These are phyloP conservation scores for honey bee (Apis mellifera) DNA, from an alignment of 1,140 invertebrate genomes.

Conservation along the genomic window Amel_HAv3.1 CM009931.2:14305001-14305500, in stretches of 20 bases:
- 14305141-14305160: conserved; percentile 28
- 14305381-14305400: neutral
- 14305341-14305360: neutral
- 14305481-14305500: too few species aligned
- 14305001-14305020: too few species aligned
- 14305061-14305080: too few species aligned
- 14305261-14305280: neutral
- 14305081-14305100: too few species aligned
- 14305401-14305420: too few species aligned
- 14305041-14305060: too few species aligned
- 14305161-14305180: conserved; percentile 8
- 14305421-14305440: neutral
- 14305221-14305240: conserved; percentile 43
- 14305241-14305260: neutral
- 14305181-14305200: conserved; percentile 50
- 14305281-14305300: neutral
- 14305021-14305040: too few species aligned
- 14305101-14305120: conserved; percentile 16
- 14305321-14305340: too few species aligned
- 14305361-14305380: neutral
- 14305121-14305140: conserved; percentile 17
- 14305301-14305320: neutral
- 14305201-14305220: conserved; percentile 20
- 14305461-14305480: too few species aligned
- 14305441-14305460: too few species aligned